Conservation (phyloP, 2,888 invertebrate species). For the Cosmorhoe ocellata region DNA sequence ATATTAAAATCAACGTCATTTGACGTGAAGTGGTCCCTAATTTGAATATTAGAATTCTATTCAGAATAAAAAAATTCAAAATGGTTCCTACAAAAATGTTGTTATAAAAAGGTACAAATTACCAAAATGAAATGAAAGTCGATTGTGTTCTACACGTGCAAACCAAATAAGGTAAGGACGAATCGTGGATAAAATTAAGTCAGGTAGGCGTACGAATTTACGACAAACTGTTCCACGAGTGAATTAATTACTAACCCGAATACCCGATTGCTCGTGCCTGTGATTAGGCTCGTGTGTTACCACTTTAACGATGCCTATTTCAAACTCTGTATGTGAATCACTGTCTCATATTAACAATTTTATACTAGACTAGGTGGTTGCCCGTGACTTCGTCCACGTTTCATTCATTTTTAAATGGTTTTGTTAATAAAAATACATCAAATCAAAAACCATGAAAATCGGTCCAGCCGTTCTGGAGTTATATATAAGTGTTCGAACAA, state of each 20-base stretch:
- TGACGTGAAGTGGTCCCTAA: too few relatives aligned
- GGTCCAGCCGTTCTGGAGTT: too few relatives aligned
- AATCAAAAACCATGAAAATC: too few relatives aligned
- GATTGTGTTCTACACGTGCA: constrained; percentile 18
- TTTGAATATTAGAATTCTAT: too few relatives aligned
- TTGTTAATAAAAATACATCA: too few relatives aligned
- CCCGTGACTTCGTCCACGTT: too few relatives aligned
- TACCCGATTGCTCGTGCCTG: constrained; percentile 37
- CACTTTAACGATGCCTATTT: constrained; percentile 33
- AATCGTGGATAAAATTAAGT: constrained; percentile 25
- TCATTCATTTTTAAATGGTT: too few relatives aligned
- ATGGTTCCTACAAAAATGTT: too few relatives aligned
- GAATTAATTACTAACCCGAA: constrained; percentile 47
- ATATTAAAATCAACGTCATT: too few relatives aligned
- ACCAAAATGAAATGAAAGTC: constrained; percentile 3
- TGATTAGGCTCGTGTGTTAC: constrained; percentile 35
- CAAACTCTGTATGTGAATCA: constrained; percentile 22
- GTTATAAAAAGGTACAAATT: neutral
- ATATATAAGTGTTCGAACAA: too few relatives aligned
- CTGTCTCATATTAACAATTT: constrained; percentile 12
- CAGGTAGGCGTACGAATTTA: constrained; percentile 27
- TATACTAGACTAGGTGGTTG: too few relatives aligned
- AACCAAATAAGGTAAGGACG: constrained; percentile 19
- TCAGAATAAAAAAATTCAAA: too few relatives aligned
- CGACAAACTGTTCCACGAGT: constrained; percentile 36